A percentile compares a stretch with the other conserved stretches of the same genome.
Conservation (phyloP, 2,113 vertebrate species). For the Melanotaenia duboulayi region DNA sequence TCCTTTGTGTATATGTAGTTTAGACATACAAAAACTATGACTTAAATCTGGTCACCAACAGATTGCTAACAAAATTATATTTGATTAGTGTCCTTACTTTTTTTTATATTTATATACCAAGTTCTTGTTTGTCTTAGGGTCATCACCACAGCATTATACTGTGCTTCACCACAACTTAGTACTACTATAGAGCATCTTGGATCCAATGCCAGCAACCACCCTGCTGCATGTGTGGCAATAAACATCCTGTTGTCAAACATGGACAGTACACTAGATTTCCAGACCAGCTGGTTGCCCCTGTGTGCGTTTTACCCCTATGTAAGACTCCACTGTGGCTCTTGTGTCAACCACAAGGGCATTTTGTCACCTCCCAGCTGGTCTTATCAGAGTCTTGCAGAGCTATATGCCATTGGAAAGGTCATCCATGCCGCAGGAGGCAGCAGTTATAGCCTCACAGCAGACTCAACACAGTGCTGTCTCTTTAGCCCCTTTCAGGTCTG, state of each 20-base stretch:
- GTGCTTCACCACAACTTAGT: constrained; percentile 1
- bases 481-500: constrained; percentile 46
- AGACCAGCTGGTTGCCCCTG: constrained; percentile 50
- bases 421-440: constrained; percentile 78
- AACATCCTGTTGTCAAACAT: constrained; percentile 42
- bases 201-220: constrained; percentile 15
- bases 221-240: constrained; percentile 34
- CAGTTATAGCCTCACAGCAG: constrained; percentile 51
- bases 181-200: constrained; percentile 7
- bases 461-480: constrained; percentile 50
- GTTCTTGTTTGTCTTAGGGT: background rate
- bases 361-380: constrained; percentile 72
- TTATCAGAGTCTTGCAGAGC: constrained; percentile 72
- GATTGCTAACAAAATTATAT: background rate
- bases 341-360: constrained; percentile 61
- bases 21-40: too few species aligned
- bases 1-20: constrained; percentile 28
- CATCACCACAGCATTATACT: background rate
- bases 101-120: constrained; percentile 2
- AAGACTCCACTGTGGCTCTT: constrained; percentile 41
- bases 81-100: background rate
- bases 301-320: constrained; percentile 45
- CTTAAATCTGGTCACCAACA: background rate
- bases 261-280: constrained; percentile 48
- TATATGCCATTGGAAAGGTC: constrained; percentile 75